Percentiles rank a stretch among this genome's conserved stretches.
phyloP scores from a whole-genome alignment of 2,797 vertebrate species.

The Neostethus bicornis region DNA sequence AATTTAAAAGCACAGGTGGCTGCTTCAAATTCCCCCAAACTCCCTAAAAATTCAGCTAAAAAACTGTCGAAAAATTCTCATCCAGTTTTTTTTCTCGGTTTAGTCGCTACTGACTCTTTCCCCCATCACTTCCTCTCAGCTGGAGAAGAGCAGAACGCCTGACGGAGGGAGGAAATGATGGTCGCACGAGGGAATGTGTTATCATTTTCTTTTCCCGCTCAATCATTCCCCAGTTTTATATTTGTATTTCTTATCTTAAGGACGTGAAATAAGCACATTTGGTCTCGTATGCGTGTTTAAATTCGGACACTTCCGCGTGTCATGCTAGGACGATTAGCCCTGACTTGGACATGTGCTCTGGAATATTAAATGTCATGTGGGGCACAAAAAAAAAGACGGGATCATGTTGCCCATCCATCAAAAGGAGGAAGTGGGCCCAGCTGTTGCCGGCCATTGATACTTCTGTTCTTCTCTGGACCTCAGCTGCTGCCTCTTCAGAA shows the following conservation, averaged over 20 bases:
- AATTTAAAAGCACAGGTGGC: conserved; percentile 17
- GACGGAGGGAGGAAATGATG: conserved; percentile 75
- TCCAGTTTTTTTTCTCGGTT: conserved; percentile 12
- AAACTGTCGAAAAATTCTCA: conserved; percentile 5
- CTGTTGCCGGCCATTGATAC: conserved; percentile 68
- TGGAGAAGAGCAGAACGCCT: conserved; percentile 63
- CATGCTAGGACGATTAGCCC: conserved; percentile 37
- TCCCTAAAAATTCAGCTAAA: conserved; percentile 11
- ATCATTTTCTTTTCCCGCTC: conserved; percentile 64
- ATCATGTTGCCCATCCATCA: conserved; percentile 57
- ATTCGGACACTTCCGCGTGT: conserved; percentile 46
- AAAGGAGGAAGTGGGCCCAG: conserved; percentile 67
- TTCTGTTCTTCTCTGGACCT: conserved; percentile 55
- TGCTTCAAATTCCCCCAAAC: conserved; percentile 4
- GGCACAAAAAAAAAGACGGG: conserved; percentile 44
- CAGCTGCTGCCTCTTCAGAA: conserved; percentile 39
- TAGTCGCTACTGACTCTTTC: conserved; percentile 45
- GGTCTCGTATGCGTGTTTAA: conserved; percentile 16
- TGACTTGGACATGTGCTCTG: conserved; percentile 45
- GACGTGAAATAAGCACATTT: conserved; percentile 47
- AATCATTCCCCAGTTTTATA: conserved; percentile 46
- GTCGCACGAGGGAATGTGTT: conserved; percentile 75
- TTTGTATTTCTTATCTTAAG: conserved; percentile 60
- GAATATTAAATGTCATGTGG: conserved; percentile 64
- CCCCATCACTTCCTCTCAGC: conserved; percentile 59